Evolutionary conservation across 2,113 vertebrate species (phyloP).

Genomic region (Aleadryas rufinucha): DNA sequence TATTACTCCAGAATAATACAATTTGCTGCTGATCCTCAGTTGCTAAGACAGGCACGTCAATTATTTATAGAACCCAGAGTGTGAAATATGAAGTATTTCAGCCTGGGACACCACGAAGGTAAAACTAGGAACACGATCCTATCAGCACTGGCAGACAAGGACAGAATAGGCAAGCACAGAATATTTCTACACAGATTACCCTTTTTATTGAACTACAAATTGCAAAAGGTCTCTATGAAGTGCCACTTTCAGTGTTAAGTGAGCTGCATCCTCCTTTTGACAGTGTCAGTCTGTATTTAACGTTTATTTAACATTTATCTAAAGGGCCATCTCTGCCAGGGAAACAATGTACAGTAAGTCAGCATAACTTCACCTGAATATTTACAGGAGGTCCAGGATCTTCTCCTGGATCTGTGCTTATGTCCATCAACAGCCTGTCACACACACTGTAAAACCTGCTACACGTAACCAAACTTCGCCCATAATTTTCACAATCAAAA

Average conservation of each 20-base stretch:
- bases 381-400: neutral
- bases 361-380: neutral
- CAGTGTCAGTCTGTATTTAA: neutral
- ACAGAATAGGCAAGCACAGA: constrained; percentile 22
- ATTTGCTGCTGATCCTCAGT: constrained; percentile 55
- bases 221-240: neutral
- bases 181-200: neutral
- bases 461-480: neutral
- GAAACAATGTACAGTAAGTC: neutral
- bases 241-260: neutral
- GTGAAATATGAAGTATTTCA: constrained; percentile 73
- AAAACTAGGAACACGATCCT: constrained; percentile 54
- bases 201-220: constrained; percentile 34
- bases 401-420: neutral
- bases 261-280: neutral
- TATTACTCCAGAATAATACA: constrained; percentile 69
- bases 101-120: constrained; percentile 62
- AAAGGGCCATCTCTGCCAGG: neutral
- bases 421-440: neutral
- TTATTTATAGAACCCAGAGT: constrained; percentile 68
- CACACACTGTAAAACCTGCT: neutral
- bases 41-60: constrained; percentile 59
- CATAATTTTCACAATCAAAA: neutral
- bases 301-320: neutral
- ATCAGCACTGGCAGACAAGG: constrained; percentile 52